Evolutionary conservation across 2,113 vertebrate genomes (phyloP).

Genomic region (Solenodon paradoxus): DNA sequence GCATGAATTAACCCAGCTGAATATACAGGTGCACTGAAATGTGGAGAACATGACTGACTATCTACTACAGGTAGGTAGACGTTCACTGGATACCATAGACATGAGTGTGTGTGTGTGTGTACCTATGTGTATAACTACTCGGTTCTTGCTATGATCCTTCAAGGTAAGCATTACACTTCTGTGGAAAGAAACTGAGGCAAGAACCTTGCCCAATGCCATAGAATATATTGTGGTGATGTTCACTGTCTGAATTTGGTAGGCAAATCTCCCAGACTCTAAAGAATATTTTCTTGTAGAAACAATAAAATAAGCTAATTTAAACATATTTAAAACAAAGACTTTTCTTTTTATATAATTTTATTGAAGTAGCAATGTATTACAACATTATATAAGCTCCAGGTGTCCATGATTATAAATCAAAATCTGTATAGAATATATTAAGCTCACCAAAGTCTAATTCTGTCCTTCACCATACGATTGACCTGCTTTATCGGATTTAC

Average conservation of each 20-base stretch:
- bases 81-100: neutral
- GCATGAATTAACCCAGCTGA: neutral
- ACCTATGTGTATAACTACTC: neutral
- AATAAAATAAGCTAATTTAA: neutral
- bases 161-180: neutral
- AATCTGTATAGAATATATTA: too few relatives aligned
- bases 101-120: rapidly evolving
- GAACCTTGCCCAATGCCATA: neutral
- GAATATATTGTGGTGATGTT: neutral
- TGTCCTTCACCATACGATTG: too few relatives aligned
- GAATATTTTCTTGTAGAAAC: neutral
- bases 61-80: neutral
- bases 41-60: neutral
- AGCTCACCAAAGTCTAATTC: too few relatives aligned
- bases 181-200: neutral
- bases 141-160: neutral
- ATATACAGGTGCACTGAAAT: neutral
- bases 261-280: neutral
- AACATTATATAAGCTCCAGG: too few relatives aligned
- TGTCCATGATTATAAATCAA: too few relatives aligned
- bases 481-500: too few relatives aligned
- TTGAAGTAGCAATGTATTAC: too few relatives aligned
- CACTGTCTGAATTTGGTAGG: neutral
- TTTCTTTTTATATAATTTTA: too few relatives aligned
- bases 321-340: neutral